phyloP scores from a whole-genome alignment of 2,113 vertebrate genomes.

The Lipotes vexillifer region DNA sequence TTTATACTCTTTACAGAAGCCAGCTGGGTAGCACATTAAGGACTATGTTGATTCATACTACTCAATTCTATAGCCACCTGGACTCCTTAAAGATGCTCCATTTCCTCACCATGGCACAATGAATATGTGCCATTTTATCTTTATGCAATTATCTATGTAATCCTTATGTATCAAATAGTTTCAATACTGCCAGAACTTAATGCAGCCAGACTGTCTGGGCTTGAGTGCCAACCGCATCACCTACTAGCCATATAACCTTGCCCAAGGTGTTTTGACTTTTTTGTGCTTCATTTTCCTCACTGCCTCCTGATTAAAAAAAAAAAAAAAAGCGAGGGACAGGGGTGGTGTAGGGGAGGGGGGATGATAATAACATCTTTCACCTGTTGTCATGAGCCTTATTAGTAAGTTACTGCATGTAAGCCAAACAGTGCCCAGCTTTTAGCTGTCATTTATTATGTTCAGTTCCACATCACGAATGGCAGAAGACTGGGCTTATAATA shows the following conservation, averaged over 20 bases:
- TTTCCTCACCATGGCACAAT: not conserved
- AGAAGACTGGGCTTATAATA: not conserved
- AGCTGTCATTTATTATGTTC: not conserved
- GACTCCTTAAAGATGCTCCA: not conserved
- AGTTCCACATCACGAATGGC: not conserved
- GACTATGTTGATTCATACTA: not conserved
- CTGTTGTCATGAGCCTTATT: not conserved
- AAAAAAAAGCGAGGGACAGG: not conserved
- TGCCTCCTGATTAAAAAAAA: not conserved
- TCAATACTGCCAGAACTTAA: not conserved
- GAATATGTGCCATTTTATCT: not conserved
- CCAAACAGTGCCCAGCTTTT: not conserved
- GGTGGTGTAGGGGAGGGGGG: not conserved
- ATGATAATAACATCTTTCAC: not conserved
- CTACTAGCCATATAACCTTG: not conserved
- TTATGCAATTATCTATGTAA: not conserved
- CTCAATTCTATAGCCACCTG: not conserved
- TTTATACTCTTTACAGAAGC: constrained; percentile 16
- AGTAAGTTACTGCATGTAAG: not conserved
- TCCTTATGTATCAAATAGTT: not conserved
- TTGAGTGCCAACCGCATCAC: not conserved
- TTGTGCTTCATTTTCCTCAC: not conserved
- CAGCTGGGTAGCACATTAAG: not conserved
- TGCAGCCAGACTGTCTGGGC: not conserved
- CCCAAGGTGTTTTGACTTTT: not conserved